Base-by-base conservation (phyloP, 2,888 invertebrate genomes). In the Spisula solida region DNA sequence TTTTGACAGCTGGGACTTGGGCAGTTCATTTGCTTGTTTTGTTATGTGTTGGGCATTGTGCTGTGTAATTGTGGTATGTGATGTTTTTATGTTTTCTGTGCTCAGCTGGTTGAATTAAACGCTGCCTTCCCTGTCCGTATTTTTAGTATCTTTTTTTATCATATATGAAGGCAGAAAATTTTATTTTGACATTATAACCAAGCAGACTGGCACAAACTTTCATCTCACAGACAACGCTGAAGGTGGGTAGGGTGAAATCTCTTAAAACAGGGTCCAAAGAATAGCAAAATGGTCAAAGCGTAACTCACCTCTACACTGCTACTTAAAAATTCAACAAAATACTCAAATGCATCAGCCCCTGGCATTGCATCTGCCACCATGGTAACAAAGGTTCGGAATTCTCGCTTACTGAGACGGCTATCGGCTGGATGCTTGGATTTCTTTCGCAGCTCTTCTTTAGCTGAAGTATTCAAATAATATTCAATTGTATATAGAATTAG, bases 261-360 rank as follows among this genome's bases (percentile, higher is more conserved):
- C 25, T 25, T 25, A 66, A 66, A 66, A 2, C 60, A 66, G 25
- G 4, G 60, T 4, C 6, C 60, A 8, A 66, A 25, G 25, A 25
- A n/a, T 6, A 25, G 60, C 60, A 60, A 20, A 60, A 60, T 2
- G 20, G 4, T 25, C 0, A 66, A 66, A 34, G 34, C 16, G 48
- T n/a, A 8, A 79, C 93, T 87, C 86, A 96, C 96, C 95, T 96
- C 96, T 14, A 96, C 96, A 89, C 95, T 96, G 91, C 94, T 95
- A 70, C 94, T 93, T 31, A 96, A 92, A 93, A 96, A 96, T 83
- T 96, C 96, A 25, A 96, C 93, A 88, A 96, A 95, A 82, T 94
- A 94, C 83, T 96, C 96, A 93, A 96, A 96, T 0, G 94, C 93
- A 60, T 95, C 95, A 47, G 95, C 94, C 16, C 94, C 96, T 8